Percentiles rank a stretch among this genome's conserved stretches.
These are phyloP conservation scores for Eupithecia inturbata DNA, from an alignment of 2,888 invertebrate genomes.

Conservation along the genomic window DNA sequence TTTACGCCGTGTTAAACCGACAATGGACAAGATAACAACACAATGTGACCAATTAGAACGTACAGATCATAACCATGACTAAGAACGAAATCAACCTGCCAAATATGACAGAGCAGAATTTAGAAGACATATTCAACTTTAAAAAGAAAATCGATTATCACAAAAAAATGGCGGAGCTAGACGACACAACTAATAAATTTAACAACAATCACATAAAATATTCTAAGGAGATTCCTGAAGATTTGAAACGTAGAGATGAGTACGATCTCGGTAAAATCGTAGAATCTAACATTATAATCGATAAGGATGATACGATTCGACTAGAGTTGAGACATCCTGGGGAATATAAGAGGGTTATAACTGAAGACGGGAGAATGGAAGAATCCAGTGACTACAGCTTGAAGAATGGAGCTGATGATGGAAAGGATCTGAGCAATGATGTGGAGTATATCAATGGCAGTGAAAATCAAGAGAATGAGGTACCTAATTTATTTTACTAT, in stretches of 20 bases:
- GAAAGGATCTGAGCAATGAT: slow-evolving; percentile 51
- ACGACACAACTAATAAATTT: slow-evolving; percentile 43
- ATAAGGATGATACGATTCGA: slow-evolving; percentile 68
- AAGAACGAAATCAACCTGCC: slow-evolving; percentile 70
- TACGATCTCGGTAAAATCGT: slow-evolving; percentile 62
- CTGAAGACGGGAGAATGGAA: slow-evolving; percentile 36
- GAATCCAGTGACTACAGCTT: slow-evolving; percentile 55
- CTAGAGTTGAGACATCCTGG: slow-evolving; percentile 64
- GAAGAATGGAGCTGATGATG: slow-evolving; percentile 56
- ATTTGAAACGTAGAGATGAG: slow-evolving; percentile 63
- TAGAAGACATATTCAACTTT: slow-evolving; percentile 71
- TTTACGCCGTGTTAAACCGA: slow-evolving; percentile 80
- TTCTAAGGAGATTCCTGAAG: slow-evolving; percentile 49
- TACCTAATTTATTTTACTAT: slow-evolving; percentile 33
- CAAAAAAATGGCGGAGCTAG: slow-evolving; percentile 39
- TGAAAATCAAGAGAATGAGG: slow-evolving; percentile 56
- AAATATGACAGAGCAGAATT: slow-evolving; percentile 66
- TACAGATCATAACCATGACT: slow-evolving; percentile 63
- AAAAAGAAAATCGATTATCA: slow-evolving; percentile 62
- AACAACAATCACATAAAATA: slow-evolving; percentile 63
- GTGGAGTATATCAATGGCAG: slow-evolving; percentile 54
- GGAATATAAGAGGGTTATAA: slow-evolving; percentile 43
- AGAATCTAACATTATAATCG: slow-evolving; percentile 69
- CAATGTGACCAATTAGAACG: slow-evolving; percentile 79
- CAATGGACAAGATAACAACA: slow-evolving; percentile 74